Evolutionary conservation across 2,888 invertebrate genomes (phyloP).

Genomic region (Ferrisia virgata): DNA sequence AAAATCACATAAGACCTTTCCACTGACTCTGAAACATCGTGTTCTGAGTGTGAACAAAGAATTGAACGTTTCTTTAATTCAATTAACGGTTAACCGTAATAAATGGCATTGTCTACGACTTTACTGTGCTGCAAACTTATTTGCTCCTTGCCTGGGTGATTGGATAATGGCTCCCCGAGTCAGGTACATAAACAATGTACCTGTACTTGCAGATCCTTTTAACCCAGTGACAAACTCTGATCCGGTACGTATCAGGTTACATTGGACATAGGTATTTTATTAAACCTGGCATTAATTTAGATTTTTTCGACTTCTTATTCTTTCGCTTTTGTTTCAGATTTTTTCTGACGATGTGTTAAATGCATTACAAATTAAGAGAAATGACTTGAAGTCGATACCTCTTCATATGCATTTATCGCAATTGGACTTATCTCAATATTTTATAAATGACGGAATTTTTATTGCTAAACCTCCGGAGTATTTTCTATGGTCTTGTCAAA

Average conservation of each 20-base stretch:
- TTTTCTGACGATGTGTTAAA: background rate
- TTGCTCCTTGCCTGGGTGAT: conserved; percentile 32
- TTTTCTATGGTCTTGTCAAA: conserved; percentile 32
- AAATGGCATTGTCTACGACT: conserved; percentile 22
- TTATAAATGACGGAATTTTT: background rate
- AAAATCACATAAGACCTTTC: background rate
- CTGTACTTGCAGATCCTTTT: conserved; percentile 10
- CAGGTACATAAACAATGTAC: background rate
- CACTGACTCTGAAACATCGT: background rate
- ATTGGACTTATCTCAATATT: background rate
- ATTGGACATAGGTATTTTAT: background rate
- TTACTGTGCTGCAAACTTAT: background rate
- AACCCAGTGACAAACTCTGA: background rate
- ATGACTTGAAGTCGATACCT: background rate
- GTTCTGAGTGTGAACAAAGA: background rate
- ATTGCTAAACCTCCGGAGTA: conserved; percentile 27
- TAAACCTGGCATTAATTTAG: background rate
- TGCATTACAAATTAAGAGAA: background rate
- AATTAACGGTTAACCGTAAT: conserved; percentile 10
- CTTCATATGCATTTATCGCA: conserved; percentile 23
- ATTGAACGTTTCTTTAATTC: conserved; percentile 6
- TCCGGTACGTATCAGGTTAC: background rate
- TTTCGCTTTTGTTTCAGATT: conserved; percentile 8
- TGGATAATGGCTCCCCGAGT: background rate
- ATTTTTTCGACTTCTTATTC: no score